Evolutionary conservation across 2,888 invertebrate genomes (phyloP).

Genomic region (Metacarcinus magister): DNA sequence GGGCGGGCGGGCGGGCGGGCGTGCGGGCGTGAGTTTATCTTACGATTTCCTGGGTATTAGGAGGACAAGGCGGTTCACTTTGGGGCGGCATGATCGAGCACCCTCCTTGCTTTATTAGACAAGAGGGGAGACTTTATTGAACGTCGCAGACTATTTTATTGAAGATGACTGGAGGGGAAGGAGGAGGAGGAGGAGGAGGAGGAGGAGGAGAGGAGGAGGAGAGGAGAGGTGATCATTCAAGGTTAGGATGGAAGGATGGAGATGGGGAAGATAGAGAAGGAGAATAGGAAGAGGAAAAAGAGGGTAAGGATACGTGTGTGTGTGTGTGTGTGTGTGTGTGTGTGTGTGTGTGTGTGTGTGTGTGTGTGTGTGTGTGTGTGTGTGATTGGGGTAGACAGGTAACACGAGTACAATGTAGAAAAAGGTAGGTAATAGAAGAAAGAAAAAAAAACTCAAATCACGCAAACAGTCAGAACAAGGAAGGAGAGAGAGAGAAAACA

Average conservation of each 20-base stretch:
- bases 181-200: background rate
- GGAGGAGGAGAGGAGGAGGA: background rate
- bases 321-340: background rate
- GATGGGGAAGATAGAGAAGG: background rate
- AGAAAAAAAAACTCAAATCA: background rate
- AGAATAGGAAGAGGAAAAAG: background rate
- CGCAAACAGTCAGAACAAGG: background rate
- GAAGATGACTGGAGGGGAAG: background rate
- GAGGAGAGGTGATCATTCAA: slow-evolving; percentile 37
- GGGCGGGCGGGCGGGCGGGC: too few relatives aligned
- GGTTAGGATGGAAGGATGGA: background rate
- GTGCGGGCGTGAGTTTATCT: slow-evolving; percentile 60
- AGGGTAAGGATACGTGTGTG: background rate
- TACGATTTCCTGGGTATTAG: slow-evolving; percentile 65
- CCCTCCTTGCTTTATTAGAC: background rate
- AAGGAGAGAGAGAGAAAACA: background rate
- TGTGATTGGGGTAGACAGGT: background rate
- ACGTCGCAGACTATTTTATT: background rate
- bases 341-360: slow-evolving; percentile 52
- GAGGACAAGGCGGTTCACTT: background rate
- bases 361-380: background rate
- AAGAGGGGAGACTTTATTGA: slow-evolving; percentile 1
- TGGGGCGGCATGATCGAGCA: slow-evolving; percentile 59
- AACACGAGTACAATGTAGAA: background rate
- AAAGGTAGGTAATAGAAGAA: background rate